Conservation (phyloP, 2,797 vertebrate species). For the Dendrocincla tyrannina region DNA sequence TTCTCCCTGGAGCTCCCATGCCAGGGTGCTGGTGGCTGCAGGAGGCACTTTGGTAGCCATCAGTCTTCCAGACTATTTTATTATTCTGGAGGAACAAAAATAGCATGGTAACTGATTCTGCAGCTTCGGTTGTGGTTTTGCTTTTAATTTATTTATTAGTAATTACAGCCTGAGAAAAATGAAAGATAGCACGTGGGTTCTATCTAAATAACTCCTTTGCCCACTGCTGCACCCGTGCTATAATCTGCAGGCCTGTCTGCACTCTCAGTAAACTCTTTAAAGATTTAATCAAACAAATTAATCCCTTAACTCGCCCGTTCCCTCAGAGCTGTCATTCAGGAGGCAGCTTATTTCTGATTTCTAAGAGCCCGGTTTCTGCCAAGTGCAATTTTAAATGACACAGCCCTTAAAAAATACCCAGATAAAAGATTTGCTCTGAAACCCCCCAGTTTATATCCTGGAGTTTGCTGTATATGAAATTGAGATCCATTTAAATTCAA, state of each 20-base stretch:
- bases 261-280: conserved; percentile 57
- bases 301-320: background rate
- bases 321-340: conserved; percentile 32
- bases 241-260: conserved; percentile 36
- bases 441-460: background rate
- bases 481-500: conserved; percentile 52
- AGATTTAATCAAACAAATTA: conserved; percentile 67
- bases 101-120: background rate
- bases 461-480: background rate
- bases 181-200: background rate
- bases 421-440: conserved; percentile 45
- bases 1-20: background rate
- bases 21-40: background rate
- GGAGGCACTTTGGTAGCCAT: background rate
- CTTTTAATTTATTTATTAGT: conserved; percentile 37
- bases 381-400: conserved; percentile 43
- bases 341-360: conserved; percentile 36
- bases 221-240: background rate
- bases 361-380: background rate
- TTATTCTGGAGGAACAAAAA: background rate
- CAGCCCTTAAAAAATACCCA: conserved; percentile 22
- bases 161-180: background rate
- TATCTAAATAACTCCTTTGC: conserved; percentile 32
- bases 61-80: background rate
- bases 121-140: background rate